These are phyloP conservation scores for Enteromius thamalakanensis DNA, from an alignment of 2,797 vertebrate species.

Conservation along the genomic window DNA sequence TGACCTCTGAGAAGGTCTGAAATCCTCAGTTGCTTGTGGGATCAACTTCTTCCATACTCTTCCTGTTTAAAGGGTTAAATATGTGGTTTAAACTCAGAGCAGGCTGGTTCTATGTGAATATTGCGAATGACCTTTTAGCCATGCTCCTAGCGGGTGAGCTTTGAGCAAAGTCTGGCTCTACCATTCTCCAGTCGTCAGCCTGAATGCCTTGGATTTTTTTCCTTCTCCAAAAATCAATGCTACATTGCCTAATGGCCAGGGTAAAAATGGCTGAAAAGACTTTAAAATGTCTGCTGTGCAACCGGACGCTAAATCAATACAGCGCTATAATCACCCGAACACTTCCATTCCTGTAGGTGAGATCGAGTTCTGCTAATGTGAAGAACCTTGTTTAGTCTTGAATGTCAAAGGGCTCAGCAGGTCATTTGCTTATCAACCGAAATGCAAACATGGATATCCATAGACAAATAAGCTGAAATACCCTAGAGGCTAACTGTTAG, in stretches of 20 bases:
- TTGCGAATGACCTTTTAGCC: constrained; percentile 11
- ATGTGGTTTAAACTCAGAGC: background rate
- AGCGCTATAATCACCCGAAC: constrained; percentile 43
- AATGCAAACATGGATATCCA: background rate
- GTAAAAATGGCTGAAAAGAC: constrained; percentile 44
- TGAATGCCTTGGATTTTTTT: constrained; percentile 17
- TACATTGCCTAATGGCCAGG: constrained; percentile 39
- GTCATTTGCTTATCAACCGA: constrained; percentile 17
- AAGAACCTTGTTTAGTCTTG: constrained; percentile 29
- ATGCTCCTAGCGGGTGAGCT: constrained; percentile 8
- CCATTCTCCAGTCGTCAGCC: background rate
- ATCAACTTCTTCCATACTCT: constrained; percentile 34
- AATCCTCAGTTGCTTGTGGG: constrained; percentile 11
- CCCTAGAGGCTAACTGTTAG: background rate
- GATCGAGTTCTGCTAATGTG: constrained; percentile 44
- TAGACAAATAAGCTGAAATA: constrained; percentile 4
- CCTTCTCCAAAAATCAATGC: constrained; percentile 44
- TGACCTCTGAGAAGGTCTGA: constrained; percentile 16
- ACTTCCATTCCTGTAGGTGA: constrained; percentile 34
- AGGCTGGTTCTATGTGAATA: background rate
- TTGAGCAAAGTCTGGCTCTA: background rate
- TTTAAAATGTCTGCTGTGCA: constrained; percentile 36
- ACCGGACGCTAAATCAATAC: constrained; percentile 40
- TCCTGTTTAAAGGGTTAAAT: constrained; percentile 4
- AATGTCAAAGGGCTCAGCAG: background rate